phyloP scores from a whole-genome alignment of 2,888 invertebrate genomes.

The Nomada fucata region DNA sequence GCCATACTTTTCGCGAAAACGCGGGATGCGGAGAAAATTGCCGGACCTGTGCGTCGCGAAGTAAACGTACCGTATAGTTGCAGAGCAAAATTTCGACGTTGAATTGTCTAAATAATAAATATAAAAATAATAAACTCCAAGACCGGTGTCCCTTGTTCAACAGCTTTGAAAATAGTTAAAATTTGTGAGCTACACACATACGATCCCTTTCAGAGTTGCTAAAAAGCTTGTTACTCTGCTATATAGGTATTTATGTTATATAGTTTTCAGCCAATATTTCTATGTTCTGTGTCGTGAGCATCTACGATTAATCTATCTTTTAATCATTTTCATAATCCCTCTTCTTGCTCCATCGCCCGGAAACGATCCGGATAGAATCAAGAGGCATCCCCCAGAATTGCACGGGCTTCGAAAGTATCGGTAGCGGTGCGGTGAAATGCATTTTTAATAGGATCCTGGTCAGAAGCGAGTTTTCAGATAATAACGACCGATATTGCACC shows the following conservation, averaged over 20 bases:
- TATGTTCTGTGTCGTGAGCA: too few relatives aligned
- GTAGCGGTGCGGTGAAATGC: constrained; percentile 18
- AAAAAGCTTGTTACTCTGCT: too few relatives aligned
- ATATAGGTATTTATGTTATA: too few relatives aligned
- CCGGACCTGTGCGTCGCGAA: background rate
- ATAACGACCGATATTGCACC: constrained; percentile 27
- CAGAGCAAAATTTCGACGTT: background rate
- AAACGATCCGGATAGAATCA: background rate
- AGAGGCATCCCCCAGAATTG: background rate
- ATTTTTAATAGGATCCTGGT: constrained; percentile 31
- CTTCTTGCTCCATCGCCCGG: too few relatives aligned
- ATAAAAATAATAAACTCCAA: background rate
- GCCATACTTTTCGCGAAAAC: constrained; percentile 12
- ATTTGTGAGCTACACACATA: background rate
- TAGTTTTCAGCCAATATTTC: too few relatives aligned
- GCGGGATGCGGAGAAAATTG: constrained; percentile 9
- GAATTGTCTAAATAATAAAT: background rate
- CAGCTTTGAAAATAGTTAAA: background rate
- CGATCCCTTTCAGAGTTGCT: too few relatives aligned
- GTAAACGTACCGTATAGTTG: background rate
- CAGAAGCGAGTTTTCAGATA: constrained; percentile 15
- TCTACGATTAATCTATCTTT: too few relatives aligned
- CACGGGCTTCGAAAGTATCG: background rate
- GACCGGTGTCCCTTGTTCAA: too few relatives aligned
- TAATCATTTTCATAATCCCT: background rate